Evolutionary conservation across 2,797 vertebrate species (phyloP).

Genomic region (Eulemur albifrons): DNA sequence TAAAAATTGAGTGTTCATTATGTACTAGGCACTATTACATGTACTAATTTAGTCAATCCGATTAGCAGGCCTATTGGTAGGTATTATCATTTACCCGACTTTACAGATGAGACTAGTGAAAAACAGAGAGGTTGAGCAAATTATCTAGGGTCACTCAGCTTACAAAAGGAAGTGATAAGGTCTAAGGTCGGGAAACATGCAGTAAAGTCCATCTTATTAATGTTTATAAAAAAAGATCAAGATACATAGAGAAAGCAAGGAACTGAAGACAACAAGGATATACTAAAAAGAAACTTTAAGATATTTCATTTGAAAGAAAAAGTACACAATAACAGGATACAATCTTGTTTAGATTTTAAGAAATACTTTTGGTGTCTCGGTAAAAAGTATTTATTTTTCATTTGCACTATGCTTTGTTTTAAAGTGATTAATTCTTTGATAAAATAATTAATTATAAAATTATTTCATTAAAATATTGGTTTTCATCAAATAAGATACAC

Average conservation of each 20-base stretch:
- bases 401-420: background rate
- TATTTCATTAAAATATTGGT: background rate
- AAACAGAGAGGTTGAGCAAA: background rate
- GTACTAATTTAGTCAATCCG: background rate
- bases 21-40: background rate
- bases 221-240: background rate
- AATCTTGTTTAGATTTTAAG: background rate
- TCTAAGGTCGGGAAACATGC: background rate
- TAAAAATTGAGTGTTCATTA: background rate
- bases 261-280: background rate
- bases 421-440: background rate
- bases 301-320: background rate
- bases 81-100: background rate
- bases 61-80: background rate
- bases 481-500: background rate
- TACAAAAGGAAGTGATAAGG: background rate
- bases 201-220: background rate
- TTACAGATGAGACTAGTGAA: background rate
- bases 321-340: background rate
- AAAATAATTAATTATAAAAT: background rate
- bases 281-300: background rate
- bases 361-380: background rate
- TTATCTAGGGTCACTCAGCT: background rate
- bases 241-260: background rate
- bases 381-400: background rate